A percentile compares a stretch with the other conserved stretches of the same genome.
These are phyloP conservation scores for Parazoanthus atlanticus DNA, from an alignment of 92 coral and sea anemone species.

Conservation along the genomic window DNA sequence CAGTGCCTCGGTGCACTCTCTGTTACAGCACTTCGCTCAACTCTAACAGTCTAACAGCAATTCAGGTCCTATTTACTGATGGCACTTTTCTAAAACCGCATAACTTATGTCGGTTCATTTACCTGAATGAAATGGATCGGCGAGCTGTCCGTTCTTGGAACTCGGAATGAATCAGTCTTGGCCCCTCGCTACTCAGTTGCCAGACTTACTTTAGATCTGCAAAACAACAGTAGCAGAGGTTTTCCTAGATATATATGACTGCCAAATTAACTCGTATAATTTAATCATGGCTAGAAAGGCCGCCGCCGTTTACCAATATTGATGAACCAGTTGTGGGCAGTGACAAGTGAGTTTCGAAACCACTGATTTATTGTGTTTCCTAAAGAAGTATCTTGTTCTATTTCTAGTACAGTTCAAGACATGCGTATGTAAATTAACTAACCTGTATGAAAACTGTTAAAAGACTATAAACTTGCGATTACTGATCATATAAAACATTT, in stretches of 20 bases:
- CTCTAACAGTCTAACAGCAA: not conserved
- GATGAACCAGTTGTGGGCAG: not conserved
- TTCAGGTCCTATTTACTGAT: not conserved
- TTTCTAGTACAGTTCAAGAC: not conserved
- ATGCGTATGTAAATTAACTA: no score
- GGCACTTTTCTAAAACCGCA: not conserved
- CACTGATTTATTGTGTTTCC: not conserved
- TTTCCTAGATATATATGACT: not conserved
- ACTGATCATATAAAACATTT: no score
- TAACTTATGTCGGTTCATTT: not conserved
- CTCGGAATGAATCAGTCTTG: not conserved
- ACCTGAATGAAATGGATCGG: not conserved
- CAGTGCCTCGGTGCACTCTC: not conserved
- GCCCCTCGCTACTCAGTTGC: not conserved
- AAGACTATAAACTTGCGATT: no score
- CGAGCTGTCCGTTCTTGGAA: not conserved
- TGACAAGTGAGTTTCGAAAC: not conserved
- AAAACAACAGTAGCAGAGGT: not conserved
- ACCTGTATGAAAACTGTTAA: not conserved
- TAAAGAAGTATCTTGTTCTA: not conserved
- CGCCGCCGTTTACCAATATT: not conserved
- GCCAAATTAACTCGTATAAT: not conserved
- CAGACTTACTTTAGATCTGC: not conserved
- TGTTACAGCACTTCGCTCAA: not conserved
- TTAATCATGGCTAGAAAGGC: not conserved